Base-by-base conservation (phyloP, 2,888 invertebrate genomes). In the Molorchus minor region DNA sequence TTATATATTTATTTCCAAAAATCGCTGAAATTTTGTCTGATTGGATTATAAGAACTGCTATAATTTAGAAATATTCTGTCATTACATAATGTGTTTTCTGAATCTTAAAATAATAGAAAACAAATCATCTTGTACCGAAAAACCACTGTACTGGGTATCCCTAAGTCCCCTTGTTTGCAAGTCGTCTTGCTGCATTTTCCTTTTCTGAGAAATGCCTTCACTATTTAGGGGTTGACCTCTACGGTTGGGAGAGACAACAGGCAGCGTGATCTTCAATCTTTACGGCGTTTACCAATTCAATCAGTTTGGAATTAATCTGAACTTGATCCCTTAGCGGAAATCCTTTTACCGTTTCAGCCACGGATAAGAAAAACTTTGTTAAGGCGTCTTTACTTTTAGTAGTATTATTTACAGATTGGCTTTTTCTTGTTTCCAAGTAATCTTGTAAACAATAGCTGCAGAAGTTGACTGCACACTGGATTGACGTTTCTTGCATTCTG, bases 11-110 rank as follows among this genome's bases (percentile, higher is more conserved):
- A 1, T 35, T 55, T 15, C 54, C 19, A 16, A 58, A 43, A 5
- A 17, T 16, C 55, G 49, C 36, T 58, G 51, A 40, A 29, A 58
- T 10, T 17, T 16, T 35, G 38, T 41, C 3, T 63, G 44, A 38
- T 38, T 46, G 12, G 20, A 8, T 21, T n/a, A 63, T 16, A n/a
- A 46, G 15, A 19, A 60, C 17, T 57, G 38, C 17, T 60, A 63
- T 57, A 63, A 60, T 55, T 60, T 56, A 25, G 44, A 36, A n/a
- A 61, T 61, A 40, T 61, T 58, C 57, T 13, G 17, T 56, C 21
- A 62, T 36, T 15, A 56, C 56, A 40, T 40, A 43, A 33, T 3
- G 17, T 52, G 52, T n/a, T 21, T 30, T 19, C 51, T 4, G 21
- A 57, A 57, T 15, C 33, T 8, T 4, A 51, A 1, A 17, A 56